Evolutionary conservation across 35 echinoderm and acorn worm species (phyloP), one percentile per base, ranked within the genome.

Genomic region (Patiria miniata): DNA sequence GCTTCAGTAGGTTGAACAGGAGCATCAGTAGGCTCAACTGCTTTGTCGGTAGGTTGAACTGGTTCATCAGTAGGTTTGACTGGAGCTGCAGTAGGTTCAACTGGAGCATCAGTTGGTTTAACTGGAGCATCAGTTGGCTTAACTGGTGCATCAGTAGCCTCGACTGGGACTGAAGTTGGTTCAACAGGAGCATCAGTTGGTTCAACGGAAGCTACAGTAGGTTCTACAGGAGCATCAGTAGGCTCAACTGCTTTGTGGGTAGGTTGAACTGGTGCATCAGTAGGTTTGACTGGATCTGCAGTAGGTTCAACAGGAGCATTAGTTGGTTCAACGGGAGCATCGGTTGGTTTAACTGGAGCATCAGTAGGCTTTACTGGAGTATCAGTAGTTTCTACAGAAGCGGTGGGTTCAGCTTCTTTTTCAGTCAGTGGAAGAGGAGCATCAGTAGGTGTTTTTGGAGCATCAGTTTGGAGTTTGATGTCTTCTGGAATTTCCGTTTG

Each of bases 261-360:
- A 37, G 28, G 26, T 47, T n/a, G 5, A 16, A 40, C 37, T 79
- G 77, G 77, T 36, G 77, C 77, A 40, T 82, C 80, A 51, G 80
- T 40, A 2, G 52, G 21, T 21, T 26, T 0, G 16, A 9, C 81
- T 37, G 32, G 30, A 9, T 32, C 52, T 5, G 32, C 53, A 37
- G 33, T 56, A 18, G 8, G 23, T 34, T 36, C 12, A 30, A 36
- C 51, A 5, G 51, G 51, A 17, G 51, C 19, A 56, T 56, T 52
- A 57, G 51, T 30, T 12, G 23, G 47, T 15, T 34, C 81, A 21
- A 14, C 81, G 9, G 51, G 33, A 2, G 52, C 18, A n/a, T 58
- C 36, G 32, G 26, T 26, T 0, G 81, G 37, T 28, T 29, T 0
- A 18, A 26, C 0, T 22, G 61, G 61, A 68, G 61, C 61, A 68